Base-by-base conservation (phyloP, 2,888 invertebrate genomes). In the Dasysyrphus tricinctus region DNA sequence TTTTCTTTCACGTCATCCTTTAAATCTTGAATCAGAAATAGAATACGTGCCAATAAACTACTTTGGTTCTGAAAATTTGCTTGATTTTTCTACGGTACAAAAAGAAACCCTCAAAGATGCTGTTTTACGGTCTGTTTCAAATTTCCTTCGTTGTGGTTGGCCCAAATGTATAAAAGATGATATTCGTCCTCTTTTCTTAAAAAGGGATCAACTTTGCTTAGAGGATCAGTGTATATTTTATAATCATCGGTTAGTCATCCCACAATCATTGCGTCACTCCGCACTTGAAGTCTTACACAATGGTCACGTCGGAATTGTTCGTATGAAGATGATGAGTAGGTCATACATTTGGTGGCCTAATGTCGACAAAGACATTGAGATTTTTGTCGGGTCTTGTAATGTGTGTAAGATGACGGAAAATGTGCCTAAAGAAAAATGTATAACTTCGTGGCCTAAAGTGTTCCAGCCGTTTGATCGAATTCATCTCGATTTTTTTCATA, bases 21-120 rank as follows among this genome's bases (percentile, higher is more conserved):
- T 57, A 19, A 49, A 39, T 11, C 57, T 19, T 12, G 57, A 57
- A 7, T 72, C 70, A 12, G 51, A 57, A 24, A 16, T 72, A 11
- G 44, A 57, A n/a, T n/a, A n/a, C 3, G n/a, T n/a, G 0, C 44
- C n/a, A n/a, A 44, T 44, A 2, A n/a, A 44, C n/a, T 67, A 67
- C 6, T 67, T n/a, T n/a, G n/a, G n/a, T n/a, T n/a, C n/a, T n/a
- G n/a, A n/a, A n/a, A n/a, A n/a, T n/a, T n/a, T n/a, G 2, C 9
- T 49, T 16, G 49, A 19, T 29, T 65, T 34, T 16, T 5, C 12
- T 5, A 9, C 16, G 16, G n/a, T 65, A 3, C 65, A 47, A 29
- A 9, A n/a, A 47, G n/a, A 44, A 65, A 65, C 63, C n/a, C 6
- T 19, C 12, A 42, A 42, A 42, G 44, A 44, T 44, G n/a, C 8